Percentiles rank a stretch among this genome's conserved stretches.
Conservation (phyloP, 2,888 invertebrate species). For the Stenurella melanura region DNA sequence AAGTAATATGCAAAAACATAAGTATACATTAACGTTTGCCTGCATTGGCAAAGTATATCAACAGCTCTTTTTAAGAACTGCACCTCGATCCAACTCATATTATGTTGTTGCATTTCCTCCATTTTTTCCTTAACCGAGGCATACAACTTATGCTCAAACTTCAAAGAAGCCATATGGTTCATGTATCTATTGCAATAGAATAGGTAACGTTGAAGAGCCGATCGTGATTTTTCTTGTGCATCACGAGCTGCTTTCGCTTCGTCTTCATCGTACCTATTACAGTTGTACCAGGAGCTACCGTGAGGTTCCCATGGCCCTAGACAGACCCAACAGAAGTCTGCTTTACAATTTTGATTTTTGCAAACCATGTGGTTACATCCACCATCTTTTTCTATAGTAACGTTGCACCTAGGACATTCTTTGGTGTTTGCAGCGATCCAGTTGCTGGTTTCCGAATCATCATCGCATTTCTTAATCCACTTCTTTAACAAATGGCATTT, state of each 20-base stretch:
- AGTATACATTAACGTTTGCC: constrained; percentile 99
- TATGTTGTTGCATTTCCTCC: constrained; percentile 99
- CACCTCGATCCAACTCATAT: constrained; percentile 99
- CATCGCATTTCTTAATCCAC: constrained; percentile 99
- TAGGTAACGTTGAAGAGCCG: constrained; percentile 95
- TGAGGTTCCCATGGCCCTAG: constrained; percentile 99
- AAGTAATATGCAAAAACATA: constrained; percentile 99
- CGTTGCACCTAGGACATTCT: constrained; percentile 98
- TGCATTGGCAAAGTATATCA: constrained; percentile 96
- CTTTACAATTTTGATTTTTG: constrained; percentile 98
- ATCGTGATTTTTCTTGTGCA: constrained; percentile 95
- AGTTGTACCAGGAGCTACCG: constrained; percentile 98
- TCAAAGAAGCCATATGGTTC: constrained; percentile 99
- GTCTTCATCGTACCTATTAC: constrained; percentile 96
- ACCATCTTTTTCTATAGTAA: constrained; percentile 97
- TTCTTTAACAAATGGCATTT: constrained; percentile 93
- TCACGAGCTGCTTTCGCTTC: constrained; percentile 97
- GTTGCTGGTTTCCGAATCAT: constrained; percentile 98
- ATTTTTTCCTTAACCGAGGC: constrained; percentile 97
- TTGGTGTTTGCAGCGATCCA: constrained; percentile 99
- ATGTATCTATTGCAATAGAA: constrained; percentile 99
- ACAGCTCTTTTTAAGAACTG: constrained; percentile 99
- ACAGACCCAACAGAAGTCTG: constrained; percentile 99
- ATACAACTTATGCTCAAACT: constrained; percentile 97
- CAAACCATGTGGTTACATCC: constrained; percentile 99